Base-by-base conservation (phyloP, 2,888 invertebrate genomes). In the Tanaodytes sp. region DNA sequence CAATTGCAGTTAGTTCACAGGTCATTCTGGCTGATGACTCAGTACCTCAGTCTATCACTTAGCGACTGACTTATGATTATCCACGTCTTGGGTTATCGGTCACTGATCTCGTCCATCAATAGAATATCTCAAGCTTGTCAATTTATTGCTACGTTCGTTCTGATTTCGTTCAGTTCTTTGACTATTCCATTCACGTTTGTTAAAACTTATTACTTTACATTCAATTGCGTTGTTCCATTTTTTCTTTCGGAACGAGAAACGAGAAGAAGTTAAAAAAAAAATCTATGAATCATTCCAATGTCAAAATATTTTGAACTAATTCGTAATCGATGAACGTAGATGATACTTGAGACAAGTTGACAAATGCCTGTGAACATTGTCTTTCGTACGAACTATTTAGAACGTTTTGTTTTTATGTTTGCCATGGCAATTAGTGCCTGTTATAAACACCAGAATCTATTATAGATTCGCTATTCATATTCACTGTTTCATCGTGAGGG, bases 1-100 rank as follows among this genome's bases (percentile, higher is more conserved):
- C 52, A 68, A 71, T 75, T 75, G 27, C 76, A 76, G 74, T 75
- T 64, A 62, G 55, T 71, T 67, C 61, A 68, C 73, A 65, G 77
- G 78, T 79, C 77, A 80, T 80, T 80, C 78, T 79, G 78, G 79
- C 75, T 74, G 69, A 70, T 67, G 61, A 51, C 49, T 70, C 64
- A 55, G 20, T 59, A 64, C 64, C 37, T 64, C 48, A 49, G 59
- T 59, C 63, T 31, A 68, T 37, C 42, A 19, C 58, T 48, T 58
- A 54, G 45, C 42, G 54, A n/a, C 58, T 48, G 52, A 63, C 52
- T 46, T 45, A 42, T 57, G 40, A 51, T 68, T 57, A 54, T 54
- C 68, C 51, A 45, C 55, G 37, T 48, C 52, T 55, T 59, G 52
- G 71, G 49, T 52, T 54, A 19, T 63, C 52, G 64, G 42, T 69